These are phyloP conservation scores for Phoxinus dragarum DNA, from an alignment of 2,797 vertebrate species.

Conservation along the genomic window DNA sequence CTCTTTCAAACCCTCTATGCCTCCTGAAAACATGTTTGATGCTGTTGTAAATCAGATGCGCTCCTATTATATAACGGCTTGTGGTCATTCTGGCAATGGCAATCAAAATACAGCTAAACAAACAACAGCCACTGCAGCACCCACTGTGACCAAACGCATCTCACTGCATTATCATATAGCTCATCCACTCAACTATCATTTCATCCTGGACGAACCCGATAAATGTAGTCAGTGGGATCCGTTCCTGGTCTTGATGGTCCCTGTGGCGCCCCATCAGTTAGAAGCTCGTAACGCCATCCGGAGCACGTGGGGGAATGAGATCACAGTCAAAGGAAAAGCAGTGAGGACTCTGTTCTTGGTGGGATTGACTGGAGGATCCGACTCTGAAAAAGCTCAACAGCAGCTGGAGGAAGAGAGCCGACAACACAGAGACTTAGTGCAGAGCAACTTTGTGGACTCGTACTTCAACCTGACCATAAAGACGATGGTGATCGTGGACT, in stretches of 20 bases:
- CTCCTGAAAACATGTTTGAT: background rate
- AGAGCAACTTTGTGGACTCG: slow-evolving; percentile 78
- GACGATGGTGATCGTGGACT: slow-evolving; percentile 81
- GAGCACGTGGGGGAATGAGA: slow-evolving; percentile 80
- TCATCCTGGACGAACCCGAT: slow-evolving; percentile 70
- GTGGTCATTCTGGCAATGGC: no score
- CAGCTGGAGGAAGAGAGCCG: slow-evolving; percentile 66
- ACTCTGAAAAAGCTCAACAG: slow-evolving; percentile 52
- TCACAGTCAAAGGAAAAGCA: slow-evolving; percentile 64
- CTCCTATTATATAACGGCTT: background rate
- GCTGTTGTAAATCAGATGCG: background rate
- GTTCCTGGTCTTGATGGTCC: slow-evolving; percentile 81
- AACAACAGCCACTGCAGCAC: background rate
- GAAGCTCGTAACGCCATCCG: slow-evolving; percentile 68
- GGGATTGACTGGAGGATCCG: slow-evolving; percentile 54
- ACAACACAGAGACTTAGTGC: slow-evolving; percentile 74
- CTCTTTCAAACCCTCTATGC: background rate
- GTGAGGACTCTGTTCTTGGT: slow-evolving; percentile 79
- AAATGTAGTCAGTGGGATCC: slow-evolving; percentile 67
- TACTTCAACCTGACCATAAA: slow-evolving; percentile 83
- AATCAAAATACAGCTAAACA: no score
- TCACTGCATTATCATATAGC: slow-evolving; percentile 68
- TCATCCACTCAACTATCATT: slow-evolving; percentile 73
- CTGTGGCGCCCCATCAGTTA: slow-evolving; percentile 51
- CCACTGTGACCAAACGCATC: background rate